Evolutionary conservation across 2,888 invertebrate species (phyloP).

Genomic region (Ophraella communa): DNA sequence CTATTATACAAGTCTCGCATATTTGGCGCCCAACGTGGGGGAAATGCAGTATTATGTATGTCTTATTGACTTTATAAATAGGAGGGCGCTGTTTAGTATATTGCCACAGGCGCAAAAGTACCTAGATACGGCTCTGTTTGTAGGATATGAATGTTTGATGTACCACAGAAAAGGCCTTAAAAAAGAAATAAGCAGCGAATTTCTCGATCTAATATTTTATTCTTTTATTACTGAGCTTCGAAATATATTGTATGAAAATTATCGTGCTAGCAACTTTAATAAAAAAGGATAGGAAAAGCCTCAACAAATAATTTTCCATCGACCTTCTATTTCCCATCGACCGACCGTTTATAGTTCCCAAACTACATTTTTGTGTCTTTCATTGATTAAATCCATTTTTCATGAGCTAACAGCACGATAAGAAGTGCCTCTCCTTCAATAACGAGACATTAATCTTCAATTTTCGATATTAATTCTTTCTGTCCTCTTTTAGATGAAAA

Average conservation of each 20-base stretch:
- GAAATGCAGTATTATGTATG: no score
- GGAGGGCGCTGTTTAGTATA: no score
- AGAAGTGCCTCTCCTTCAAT: slow-evolving; percentile 24
- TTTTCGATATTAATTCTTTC: slow-evolving; percentile 27
- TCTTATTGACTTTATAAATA: no score
- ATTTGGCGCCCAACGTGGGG: no score
- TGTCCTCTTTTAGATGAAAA: slow-evolving; percentile 25
- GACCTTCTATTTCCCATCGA: no score
- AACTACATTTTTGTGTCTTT: slow-evolving; percentile 25
- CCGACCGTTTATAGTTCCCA: slow-evolving; percentile 34
- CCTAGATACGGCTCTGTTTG: no score
- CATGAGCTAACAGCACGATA: slow-evolving; percentile 20
- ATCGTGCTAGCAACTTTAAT: neutral
- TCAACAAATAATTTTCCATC: slow-evolving; percentile 38
- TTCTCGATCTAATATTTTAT: no score
- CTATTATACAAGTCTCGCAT: no score
- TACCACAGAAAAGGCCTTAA: no score
- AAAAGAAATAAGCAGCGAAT: no score
- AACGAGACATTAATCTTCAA: slow-evolving; percentile 24
- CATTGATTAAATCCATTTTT: slow-evolving; percentile 29
- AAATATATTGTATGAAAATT: neutral
- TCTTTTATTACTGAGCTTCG: neutral
- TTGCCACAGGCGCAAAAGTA: no score
- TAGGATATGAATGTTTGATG: no score
- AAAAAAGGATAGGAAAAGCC: slow-evolving; percentile 30